Conservation (phyloP, 2,888 invertebrate genomes). For the Zaprionus obscuricornis region DNA sequence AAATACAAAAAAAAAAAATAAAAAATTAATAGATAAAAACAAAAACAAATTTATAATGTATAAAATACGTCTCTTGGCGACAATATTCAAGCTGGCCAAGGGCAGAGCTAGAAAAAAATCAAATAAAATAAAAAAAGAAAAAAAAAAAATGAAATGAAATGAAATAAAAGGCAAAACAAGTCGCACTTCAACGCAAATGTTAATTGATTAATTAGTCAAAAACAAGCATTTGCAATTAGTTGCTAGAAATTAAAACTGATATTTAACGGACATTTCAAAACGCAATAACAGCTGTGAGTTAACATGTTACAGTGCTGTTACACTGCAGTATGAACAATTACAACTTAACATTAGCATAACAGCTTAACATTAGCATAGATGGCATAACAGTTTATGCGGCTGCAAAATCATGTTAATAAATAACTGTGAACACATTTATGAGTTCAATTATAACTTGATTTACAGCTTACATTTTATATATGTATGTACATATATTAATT, state of each 20-base stretch:
- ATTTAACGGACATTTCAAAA: slow-evolving; percentile 1
- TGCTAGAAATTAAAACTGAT: slow-evolving; percentile 12
- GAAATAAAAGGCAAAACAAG: no score
- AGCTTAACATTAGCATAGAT: no score
- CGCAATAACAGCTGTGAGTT: not conserved
- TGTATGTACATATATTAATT: not conserved
- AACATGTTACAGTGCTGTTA: no score
- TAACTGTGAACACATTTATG: no score
- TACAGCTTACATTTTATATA: not conserved
- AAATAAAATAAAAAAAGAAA: slow-evolving; percentile 4
- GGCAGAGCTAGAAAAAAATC: slow-evolving; percentile 13
- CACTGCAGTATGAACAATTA: no score
- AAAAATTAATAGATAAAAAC: not conserved
- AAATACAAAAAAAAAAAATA: slow-evolving; percentile 21
- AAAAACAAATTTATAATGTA: no score
- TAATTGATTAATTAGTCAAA: slow-evolving; percentile 59
- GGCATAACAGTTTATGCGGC: no score
- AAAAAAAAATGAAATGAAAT: not conserved
- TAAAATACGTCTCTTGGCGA: no score
- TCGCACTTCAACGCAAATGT: slow-evolving; percentile 53
- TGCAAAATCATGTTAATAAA: no score
- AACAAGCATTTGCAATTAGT: slow-evolving; percentile 36
- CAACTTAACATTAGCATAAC: no score
- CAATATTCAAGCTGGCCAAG: slow-evolving; percentile 50
- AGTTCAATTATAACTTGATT: no score